phyloP scores from a whole-genome alignment of 2,888 invertebrate species.

The Sminthurinus aureus region DNA sequence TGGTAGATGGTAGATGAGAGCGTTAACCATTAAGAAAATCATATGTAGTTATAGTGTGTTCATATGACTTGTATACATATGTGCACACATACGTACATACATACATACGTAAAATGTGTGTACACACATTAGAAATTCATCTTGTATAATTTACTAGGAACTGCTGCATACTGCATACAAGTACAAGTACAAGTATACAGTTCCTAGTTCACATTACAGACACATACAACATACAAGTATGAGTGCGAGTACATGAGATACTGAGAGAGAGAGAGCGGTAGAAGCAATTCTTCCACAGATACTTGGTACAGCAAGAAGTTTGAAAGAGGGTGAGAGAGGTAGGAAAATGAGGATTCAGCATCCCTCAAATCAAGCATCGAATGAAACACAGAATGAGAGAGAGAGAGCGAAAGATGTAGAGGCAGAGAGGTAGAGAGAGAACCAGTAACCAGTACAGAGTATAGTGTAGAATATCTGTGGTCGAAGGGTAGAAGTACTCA shows the following conservation, averaged over 20 bases:
- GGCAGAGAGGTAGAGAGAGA: neutral
- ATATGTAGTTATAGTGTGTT: neutral
- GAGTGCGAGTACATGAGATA: neutral
- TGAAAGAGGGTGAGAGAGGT: slow-evolving; percentile 35
- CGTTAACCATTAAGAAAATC: no score
- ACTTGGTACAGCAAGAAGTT: neutral
- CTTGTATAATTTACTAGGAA: neutral
- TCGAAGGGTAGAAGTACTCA: slow-evolving; percentile 37
- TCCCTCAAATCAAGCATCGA: slow-evolving; percentile 25
- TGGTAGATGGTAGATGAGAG: no score
- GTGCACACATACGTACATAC: no score
- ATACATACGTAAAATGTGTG: no score
- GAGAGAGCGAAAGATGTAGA: neutral
- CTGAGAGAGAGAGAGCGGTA: slow-evolving; percentile 9
- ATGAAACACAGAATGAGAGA: slow-evolving; percentile 7
- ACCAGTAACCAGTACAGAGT: neutral
- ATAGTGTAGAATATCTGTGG: neutral
- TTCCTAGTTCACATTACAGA: no score
- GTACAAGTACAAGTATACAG: neutral
- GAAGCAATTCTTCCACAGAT: neutral
- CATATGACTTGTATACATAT: neutral
- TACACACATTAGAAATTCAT: no score
- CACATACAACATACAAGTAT: neutral
- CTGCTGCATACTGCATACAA: neutral
- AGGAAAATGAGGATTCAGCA: slow-evolving; percentile 37